Conservation (phyloP, 2,113 vertebrate genomes). For the Rhinichthys klamathensis region DNA sequence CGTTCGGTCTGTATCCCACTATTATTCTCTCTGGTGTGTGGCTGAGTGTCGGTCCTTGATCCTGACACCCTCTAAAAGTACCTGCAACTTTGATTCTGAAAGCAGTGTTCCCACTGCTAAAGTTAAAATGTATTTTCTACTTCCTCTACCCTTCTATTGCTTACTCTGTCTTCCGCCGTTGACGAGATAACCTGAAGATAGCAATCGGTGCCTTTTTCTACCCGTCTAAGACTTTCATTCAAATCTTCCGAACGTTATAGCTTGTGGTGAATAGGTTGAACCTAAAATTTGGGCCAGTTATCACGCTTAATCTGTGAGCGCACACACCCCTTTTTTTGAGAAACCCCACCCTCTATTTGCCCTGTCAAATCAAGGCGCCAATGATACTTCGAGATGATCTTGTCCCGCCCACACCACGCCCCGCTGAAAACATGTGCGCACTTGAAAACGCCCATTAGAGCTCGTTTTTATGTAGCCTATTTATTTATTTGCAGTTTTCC, state of each 20-base stretch:
- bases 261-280: constrained; percentile 64
- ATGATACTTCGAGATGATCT: constrained; percentile 24
- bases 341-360: constrained; percentile 59
- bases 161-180: constrained; percentile 21
- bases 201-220: background rate
- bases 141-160: background rate
- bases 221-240: background rate
- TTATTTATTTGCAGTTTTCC: background rate
- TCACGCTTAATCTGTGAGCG: constrained; percentile 51
- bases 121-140: background rate
- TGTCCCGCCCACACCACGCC: constrained; percentile 60
- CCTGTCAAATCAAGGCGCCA: constrained; percentile 37
- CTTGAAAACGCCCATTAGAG: constrained; percentile 16
- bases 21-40: background rate
- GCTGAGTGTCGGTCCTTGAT: background rate
- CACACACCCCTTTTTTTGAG: constrained; percentile 62
- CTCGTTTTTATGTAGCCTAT: background rate
- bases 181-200: background rate
- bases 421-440: constrained; percentile 52
- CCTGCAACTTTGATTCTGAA: constrained; percentile 17
- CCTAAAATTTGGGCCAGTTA: constrained; percentile 45
- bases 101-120: constrained; percentile 1
- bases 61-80: background rate
- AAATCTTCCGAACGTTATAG: constrained; percentile 17
- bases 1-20: background rate